Base-by-base conservation (phyloP, 1,140 invertebrate species). In the Drosophila sulfurigaster region DNA sequence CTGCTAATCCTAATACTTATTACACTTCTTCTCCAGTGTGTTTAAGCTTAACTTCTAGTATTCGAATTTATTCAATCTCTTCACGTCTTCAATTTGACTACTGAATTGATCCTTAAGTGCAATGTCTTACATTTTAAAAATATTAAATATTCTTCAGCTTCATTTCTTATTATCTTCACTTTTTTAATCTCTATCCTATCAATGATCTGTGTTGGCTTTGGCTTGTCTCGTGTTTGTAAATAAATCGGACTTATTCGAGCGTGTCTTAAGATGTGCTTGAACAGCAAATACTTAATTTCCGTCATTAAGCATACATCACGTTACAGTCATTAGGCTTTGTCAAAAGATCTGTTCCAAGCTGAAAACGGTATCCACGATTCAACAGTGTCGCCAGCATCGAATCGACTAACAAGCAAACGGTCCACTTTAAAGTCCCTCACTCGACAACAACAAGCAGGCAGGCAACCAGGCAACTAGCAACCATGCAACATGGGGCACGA, bases 281-380 rank as follows among this genome's bases (percentile, higher is more conserved):
- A 30, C 32, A n/a, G 30, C 41, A 30, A 71, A 38, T 41, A 49
- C 15, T 41, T 70, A 70, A 75, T 75, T 64, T 75, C 51, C 66
- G 52, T 63, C 72, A 75, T 75, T 75, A 75, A 58, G 58, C 66
- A 75, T 70, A 75, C 66, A 66, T 57, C 72, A 75, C 72, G 72
- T 45, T 49, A 43, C 46, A 57, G 49, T 74, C 71, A 74, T 74
- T 74, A 56, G 41, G 69, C 57, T 16, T 54, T 73, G 70, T 73
- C 70, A 68, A 52, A 45, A 60, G 56, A 43, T 38, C 67, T 67
- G 54, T 41, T 63, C 38, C 28, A 25, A 4, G 51, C 48, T 68
- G 48, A 28, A 16, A 74, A 68, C 71, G 57, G 57, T 74, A 62
- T 69, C n/a, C 4, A 13, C 25, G 49, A 62, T 62, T 45, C 49